Base-by-base conservation (phyloP, 2,113 vertebrate genomes). In the Arvicanthis niloticus region DNA sequence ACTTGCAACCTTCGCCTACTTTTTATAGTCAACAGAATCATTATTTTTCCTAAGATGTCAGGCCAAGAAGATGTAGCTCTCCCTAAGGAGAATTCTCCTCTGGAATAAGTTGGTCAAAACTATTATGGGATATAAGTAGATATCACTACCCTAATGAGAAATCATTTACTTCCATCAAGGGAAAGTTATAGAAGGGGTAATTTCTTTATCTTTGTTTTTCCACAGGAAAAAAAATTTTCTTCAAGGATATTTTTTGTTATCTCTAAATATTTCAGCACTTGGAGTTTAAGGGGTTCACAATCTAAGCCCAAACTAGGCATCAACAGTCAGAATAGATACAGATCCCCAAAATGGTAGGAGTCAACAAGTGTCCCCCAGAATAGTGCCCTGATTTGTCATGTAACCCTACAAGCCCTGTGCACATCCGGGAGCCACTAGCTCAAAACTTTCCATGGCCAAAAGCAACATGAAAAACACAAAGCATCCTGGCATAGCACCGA, bases 171-270 rank as follows among this genome's bases (percentile, higher is more conserved):
- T 76, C 73, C 80, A 45, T 65, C 75, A 70, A 45, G 16, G 16
- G 29, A 68, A 93, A 94, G 62, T 45, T 78, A 42, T 1, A 24
- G 58, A 88, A 62, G 16, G 73, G 42, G 58, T 53, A 90, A 96
- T 75, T 86, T 6, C 91, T 56, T 91, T 89, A 82, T 40, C 48
- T 95, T 92, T 95, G n/a, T 7, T 77, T 89, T 94, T 73, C 40
- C 60, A 87, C 29, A 58, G 62, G 62, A 72, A 62, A 75, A 7
- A 94, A 19, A 81, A 77, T 68, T 13, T 58, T 88, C 16, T 72
- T 45, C 7, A 72, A 91, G 21, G 58, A 31, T 40, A 0, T 82
- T 45, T 88, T 92, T 91, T 60, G 40, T 89, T 65, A 82, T 51
- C 5, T 94, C 13, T 45, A 53, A 37, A 80, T 58, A 87, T 13